phyloP scores from a whole-genome alignment of 2,113 vertebrate genomes.

The Dermatemys mawii region DNA sequence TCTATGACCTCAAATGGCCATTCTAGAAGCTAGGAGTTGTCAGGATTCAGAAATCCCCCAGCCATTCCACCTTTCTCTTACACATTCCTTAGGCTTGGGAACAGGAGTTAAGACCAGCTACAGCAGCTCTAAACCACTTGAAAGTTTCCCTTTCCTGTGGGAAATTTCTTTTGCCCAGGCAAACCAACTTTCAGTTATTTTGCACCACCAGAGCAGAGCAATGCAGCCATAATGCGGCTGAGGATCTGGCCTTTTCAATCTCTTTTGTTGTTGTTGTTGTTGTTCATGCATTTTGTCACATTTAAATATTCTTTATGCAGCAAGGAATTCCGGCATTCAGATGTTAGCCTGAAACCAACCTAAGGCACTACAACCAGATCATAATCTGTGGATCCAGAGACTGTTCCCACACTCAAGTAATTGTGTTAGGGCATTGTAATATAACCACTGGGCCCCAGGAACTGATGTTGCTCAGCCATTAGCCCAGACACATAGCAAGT shows the following conservation, averaged over 20 bases:
- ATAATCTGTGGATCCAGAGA: not conserved
- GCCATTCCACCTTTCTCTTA: not conserved
- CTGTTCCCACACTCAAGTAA: not conserved
- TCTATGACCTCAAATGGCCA: not conserved
- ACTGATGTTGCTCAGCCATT: not conserved
- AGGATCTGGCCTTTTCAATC: not conserved
- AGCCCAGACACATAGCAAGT: not conserved
- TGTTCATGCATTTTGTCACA: not conserved
- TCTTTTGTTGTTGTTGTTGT: not conserved
- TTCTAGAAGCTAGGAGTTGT: not conserved
- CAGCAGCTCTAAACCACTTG: not conserved
- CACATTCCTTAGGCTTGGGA: not conserved
- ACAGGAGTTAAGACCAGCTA: not conserved
- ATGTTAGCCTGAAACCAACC: not conserved
- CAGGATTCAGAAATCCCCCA: not conserved
- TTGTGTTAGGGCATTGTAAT: not conserved
- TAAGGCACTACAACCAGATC: no score
- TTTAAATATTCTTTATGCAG: not conserved
- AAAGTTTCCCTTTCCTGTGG: not conserved
- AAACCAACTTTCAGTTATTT: not conserved
- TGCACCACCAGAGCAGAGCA: not conserved
- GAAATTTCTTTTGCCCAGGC: not conserved
- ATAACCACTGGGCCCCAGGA: not conserved
- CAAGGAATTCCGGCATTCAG: not conserved
- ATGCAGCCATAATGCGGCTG: not conserved